phyloP scores from a whole-genome alignment of 92 coral and sea anemone genomes.

The Palythoa heliodiscus region DNA sequence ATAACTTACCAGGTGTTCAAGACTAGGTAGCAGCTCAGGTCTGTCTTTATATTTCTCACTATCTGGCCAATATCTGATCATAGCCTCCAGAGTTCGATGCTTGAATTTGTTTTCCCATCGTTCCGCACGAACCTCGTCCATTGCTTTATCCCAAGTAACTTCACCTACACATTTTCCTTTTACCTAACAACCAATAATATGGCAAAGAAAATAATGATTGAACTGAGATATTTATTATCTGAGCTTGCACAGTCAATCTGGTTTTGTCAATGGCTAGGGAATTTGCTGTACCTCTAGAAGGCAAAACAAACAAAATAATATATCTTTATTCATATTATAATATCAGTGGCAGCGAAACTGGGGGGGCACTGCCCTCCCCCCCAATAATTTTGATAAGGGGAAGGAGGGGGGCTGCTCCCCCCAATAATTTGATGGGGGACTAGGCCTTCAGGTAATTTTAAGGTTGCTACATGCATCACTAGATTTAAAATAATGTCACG shows the following conservation, averaged over 20 bases:
- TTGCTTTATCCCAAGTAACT: slow-evolving; percentile 81
- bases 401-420: no score
- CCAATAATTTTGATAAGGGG: no score
- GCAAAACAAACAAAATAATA: no score
- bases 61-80: slow-evolving; percentile 87
- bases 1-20: slow-evolving; percentile 80
- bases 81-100: slow-evolving; percentile 55
- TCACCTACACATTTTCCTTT: slow-evolving; percentile 68
- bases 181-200: slow-evolving; percentile 51
- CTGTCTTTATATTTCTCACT: slow-evolving; percentile 67
- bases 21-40: slow-evolving; percentile 84
- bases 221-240: background rate
- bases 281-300: no score
- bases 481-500: no score
- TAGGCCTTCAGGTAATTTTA: no score
- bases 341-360: no score
- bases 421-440: no score
- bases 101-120: slow-evolving; percentile 63
- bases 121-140: slow-evolving; percentile 93
- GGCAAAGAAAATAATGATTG: background rate
- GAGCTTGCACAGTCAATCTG: background rate
- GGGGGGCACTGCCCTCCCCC: no score
- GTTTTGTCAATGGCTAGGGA: no score
- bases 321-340: no score
- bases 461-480: no score